Percentiles rank a stretch among this genome's conserved stretches.
These are phyloP conservation scores for Oeneis ivallda DNA, from an alignment of 2,888 invertebrate species.

Conservation along the genomic window DNA sequence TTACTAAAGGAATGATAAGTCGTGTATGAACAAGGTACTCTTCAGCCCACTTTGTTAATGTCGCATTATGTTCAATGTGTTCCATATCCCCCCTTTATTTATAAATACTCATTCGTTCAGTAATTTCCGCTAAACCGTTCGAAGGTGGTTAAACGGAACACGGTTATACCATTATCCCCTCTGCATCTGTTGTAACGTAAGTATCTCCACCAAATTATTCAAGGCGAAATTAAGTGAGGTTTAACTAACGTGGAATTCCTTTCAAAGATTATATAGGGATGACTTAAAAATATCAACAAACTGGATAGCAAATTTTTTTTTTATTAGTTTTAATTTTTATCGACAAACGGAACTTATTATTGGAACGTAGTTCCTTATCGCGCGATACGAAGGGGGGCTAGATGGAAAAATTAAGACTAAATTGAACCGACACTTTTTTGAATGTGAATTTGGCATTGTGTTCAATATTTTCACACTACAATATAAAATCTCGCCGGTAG, in stretches of 20 bases:
- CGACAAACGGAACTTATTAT: not conserved
- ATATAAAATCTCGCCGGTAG: too few species aligned
- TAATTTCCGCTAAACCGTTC: slow-evolving; percentile 10
- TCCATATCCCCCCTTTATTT: not conserved
- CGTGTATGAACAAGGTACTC: not conserved
- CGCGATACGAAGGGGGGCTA: too few species aligned
- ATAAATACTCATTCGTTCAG: slow-evolving; percentile 12
- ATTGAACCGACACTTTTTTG: too few species aligned
- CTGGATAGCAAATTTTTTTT: not conserved
- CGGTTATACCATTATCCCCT: slow-evolving; percentile 36
- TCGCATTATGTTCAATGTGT: not conserved
- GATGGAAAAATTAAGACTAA: too few species aligned
- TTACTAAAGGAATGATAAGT: not conserved
- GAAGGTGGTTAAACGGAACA: slow-evolving; percentile 28
- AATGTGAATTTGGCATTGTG: too few species aligned
- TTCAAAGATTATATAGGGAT: slow-evolving; percentile 1
- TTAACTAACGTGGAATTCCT: slow-evolving; percentile 11
- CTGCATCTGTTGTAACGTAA: slow-evolving; percentile 3
- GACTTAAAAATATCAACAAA: not conserved
- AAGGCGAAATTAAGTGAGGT: slow-evolving; percentile 24
- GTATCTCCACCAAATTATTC: slow-evolving; percentile 33
- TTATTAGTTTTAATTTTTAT: too few species aligned
- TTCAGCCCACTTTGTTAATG: not conserved
- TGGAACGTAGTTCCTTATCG: too few species aligned
- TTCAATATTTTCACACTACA: too few species aligned